A percentile compares a stretch with the other conserved stretches of the same genome.
Conservation (phyloP, 2,113 vertebrate genomes). For the Odocoileus hemionus region DNA sequence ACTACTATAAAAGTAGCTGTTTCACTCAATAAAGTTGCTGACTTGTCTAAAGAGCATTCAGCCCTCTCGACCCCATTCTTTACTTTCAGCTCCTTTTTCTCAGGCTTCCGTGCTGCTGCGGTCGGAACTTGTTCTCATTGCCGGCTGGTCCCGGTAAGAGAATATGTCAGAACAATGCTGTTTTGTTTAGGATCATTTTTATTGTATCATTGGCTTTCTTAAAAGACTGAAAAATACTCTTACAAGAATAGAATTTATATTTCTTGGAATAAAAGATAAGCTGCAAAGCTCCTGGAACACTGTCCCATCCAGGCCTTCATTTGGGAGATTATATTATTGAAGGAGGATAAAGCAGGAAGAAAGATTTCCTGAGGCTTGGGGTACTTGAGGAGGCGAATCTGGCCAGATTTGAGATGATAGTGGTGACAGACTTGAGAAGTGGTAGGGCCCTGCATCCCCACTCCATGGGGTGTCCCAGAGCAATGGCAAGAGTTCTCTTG, state of each 20-base stretch:
- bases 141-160: background rate
- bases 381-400: background rate
- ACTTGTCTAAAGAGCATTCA: too few relatives aligned
- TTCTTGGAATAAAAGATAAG: background rate
- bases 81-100: too few relatives aligned
- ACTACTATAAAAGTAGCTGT: too few relatives aligned
- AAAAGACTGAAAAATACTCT: background rate
- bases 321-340: background rate
- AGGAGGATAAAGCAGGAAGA: background rate
- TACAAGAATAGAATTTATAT: background rate
- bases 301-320: background rate
- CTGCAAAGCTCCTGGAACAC: background rate
- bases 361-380: background rate
- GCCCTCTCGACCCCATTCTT: too few relatives aligned
- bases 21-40: too few relatives aligned
- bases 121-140: too few relatives aligned
- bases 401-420: background rate
- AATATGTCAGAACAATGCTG: background rate
- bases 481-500: background rate
- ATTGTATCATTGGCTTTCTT: background rate
- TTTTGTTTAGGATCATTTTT: background rate
- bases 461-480: background rate
- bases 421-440: background rate
- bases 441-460: background rate
- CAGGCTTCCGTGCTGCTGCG: too few relatives aligned